A percentile compares a stretch with the other conserved stretches of the same genome.
These are phyloP conservation scores for Itoplectis maculator DNA, from an alignment of 2,888 invertebrate genomes.

Conservation along the genomic window DNA sequence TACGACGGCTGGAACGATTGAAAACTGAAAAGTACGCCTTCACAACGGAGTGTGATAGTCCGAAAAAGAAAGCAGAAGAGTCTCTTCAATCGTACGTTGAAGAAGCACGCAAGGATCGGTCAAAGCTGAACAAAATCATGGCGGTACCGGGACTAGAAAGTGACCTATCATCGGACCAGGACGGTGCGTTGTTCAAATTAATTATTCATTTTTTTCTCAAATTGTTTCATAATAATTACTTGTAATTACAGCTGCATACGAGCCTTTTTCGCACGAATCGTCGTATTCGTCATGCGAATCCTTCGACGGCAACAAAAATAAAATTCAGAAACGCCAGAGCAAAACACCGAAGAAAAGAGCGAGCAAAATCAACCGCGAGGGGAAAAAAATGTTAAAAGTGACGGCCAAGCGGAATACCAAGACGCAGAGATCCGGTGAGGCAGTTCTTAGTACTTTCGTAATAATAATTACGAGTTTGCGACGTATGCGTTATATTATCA, in stretches of 20 bases:
- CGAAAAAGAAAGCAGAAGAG: slow-evolving; percentile 12
- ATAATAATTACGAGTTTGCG: not conserved
- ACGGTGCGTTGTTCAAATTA: not conserved
- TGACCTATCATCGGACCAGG: not conserved
- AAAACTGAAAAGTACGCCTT: slow-evolving; percentile 30
- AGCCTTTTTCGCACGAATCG: not conserved
- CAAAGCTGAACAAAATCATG: not conserved
- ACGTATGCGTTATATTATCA: not conserved
- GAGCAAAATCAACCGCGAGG: not conserved
- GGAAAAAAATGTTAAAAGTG: not conserved
- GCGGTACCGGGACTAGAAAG: not conserved
- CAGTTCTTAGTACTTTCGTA: not conserved
- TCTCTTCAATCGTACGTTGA: not conserved
- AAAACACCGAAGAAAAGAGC: not conserved
- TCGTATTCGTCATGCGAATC: not conserved
- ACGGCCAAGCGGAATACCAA: slow-evolving; percentile 1
- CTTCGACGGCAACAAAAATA: not conserved
- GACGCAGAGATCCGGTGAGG: not conserved
- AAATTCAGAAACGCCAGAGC: not conserved
- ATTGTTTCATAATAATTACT: not conserved
- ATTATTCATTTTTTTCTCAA: not conserved
- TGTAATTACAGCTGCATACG: not conserved
- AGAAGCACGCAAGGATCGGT: not conserved
- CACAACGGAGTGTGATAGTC: slow-evolving; percentile 24
- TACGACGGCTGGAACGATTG: slow-evolving; percentile 11